phyloP scores from a whole-genome alignment of 2,888 invertebrate genomes.

The Lithosia quadra region DNA sequence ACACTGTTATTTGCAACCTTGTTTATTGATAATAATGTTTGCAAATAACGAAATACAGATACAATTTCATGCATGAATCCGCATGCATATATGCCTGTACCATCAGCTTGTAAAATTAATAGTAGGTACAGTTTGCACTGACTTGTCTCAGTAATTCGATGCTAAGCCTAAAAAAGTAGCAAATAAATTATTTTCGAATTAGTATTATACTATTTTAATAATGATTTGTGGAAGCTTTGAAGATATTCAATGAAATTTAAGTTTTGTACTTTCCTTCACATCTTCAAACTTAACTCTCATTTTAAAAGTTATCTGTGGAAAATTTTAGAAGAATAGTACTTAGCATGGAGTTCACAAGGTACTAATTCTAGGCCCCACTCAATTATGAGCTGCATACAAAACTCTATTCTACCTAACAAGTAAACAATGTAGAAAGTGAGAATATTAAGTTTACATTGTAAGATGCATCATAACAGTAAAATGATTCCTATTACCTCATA shows the following conservation, averaged over 20 bases:
- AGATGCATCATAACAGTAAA: conserved; percentile 21
- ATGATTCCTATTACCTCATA: conserved; percentile 26
- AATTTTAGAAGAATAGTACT: background rate
- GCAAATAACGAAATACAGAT: background rate
- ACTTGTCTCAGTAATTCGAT: too few relatives aligned
- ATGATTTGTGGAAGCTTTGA: too few relatives aligned
- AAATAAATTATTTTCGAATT: too few relatives aligned
- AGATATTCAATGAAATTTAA: background rate
- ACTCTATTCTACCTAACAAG: background rate
- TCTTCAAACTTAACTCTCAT: background rate
- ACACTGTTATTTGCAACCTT: conserved; percentile 26
- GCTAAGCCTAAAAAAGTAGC: too few relatives aligned
- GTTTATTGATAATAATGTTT: conserved; percentile 15
- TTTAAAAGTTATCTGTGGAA: too few relatives aligned
- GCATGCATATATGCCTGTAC: too few relatives aligned
- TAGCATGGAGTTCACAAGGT: background rate
- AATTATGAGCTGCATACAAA: background rate
- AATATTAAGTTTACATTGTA: conserved; percentile 25
- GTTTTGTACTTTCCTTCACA: background rate
- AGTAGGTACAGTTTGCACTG: too few relatives aligned
- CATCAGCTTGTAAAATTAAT: too few relatives aligned
- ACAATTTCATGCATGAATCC: too few relatives aligned
- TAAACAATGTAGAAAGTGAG: conserved; percentile 19
- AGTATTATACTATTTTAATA: too few relatives aligned
- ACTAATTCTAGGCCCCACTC: background rate